These are phyloP conservation scores for Mylabris phalerata DNA, from an alignment of 1,140 invertebrate species.

Conservation along the genomic window DNA sequence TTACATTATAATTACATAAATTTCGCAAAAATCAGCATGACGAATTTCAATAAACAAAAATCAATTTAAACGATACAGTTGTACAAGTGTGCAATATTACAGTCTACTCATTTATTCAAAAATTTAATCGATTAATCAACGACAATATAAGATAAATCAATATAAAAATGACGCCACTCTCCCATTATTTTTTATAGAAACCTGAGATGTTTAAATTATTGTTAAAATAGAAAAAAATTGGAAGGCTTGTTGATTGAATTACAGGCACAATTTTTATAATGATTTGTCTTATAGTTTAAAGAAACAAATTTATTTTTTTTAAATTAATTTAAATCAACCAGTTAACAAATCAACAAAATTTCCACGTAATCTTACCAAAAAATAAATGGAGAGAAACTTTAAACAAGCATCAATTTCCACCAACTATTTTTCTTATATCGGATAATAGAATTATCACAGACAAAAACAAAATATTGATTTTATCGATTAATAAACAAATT, in stretches of 20 bases:
- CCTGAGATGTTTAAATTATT: no score
- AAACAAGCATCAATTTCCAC: conserved; percentile 1
- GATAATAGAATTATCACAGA: not conserved
- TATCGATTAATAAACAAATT: not conserved
- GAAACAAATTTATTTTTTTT: not conserved
- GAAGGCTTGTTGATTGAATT: conserved; percentile 5
- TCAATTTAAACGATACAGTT: no score
- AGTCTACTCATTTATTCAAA: no score
- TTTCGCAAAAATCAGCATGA: no score
- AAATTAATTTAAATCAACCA: conserved; percentile 6
- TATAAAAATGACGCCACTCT: no score
- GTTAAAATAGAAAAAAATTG: not conserved
- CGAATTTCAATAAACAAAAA: no score
- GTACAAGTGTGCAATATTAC: no score
- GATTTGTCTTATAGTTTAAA: conserved; percentile 13
- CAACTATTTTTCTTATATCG: conserved; percentile 5
- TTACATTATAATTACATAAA: no score
- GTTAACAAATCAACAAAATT: conserved; percentile 8
- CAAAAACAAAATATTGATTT: not conserved
- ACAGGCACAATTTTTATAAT: conserved; percentile 13
- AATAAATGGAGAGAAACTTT: not conserved
- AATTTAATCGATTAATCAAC: no score
- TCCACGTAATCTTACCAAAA: conserved; percentile 2
- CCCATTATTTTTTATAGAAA: no score
- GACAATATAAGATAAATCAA: no score